These are phyloP conservation scores for Mesocricetus auratus DNA, from an alignment of 2,113 vertebrate genomes.

Conservation along the genomic window DNA sequence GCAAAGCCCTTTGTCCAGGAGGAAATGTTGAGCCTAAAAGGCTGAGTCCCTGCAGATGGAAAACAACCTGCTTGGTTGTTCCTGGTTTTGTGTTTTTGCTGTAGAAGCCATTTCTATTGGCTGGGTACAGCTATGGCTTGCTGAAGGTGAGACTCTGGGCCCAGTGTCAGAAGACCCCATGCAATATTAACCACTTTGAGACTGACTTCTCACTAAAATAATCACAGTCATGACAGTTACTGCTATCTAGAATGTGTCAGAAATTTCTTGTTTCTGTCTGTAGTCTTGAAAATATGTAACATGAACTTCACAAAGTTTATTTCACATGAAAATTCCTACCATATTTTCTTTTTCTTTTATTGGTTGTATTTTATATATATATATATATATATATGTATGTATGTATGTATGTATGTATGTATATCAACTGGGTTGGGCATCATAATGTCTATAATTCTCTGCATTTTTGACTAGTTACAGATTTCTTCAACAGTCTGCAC, in stretches of 20 bases:
- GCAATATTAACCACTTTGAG: background rate
- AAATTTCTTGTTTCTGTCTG: background rate
- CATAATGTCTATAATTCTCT: background rate
- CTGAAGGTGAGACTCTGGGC: background rate
- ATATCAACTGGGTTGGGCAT: background rate
- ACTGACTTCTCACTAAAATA: background rate
- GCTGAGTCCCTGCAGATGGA: conserved; percentile 52
- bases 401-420: no score
- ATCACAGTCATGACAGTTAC: background rate
- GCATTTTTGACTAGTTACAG: background rate
- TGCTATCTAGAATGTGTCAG: background rate
- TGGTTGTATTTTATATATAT: background rate
- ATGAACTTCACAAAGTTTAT: background rate
- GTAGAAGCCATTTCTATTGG: background rate
- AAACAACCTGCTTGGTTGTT: conserved; percentile 21
- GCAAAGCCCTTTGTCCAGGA: conserved; percentile 50
- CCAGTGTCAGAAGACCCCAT: background rate
- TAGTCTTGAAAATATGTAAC: background rate
- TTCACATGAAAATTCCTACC: background rate
- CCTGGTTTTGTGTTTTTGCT: background rate
- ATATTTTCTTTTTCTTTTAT: background rate
- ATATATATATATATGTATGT: no score
- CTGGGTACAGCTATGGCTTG: background rate
- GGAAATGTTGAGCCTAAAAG: conserved; percentile 57
- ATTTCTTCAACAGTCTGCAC: background rate